Evolutionary conservation across 2,797 vertebrate genomes (phyloP).

Genomic region (Esox lucius): DNA sequence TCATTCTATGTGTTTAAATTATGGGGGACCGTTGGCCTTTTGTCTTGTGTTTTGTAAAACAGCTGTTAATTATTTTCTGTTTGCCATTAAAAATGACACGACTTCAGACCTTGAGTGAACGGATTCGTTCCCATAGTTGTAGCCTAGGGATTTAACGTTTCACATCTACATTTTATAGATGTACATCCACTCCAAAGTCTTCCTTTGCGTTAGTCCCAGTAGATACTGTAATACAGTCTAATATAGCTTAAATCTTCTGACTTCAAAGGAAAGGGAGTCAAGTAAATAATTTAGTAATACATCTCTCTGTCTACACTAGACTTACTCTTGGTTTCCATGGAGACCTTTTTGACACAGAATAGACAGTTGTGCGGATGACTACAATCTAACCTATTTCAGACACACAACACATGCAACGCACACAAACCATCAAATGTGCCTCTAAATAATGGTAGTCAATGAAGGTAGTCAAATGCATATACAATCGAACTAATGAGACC

Average conservation of each 20-base stretch:
- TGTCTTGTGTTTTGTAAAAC: conserved; percentile 73
- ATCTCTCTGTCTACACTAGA: conserved; percentile 12
- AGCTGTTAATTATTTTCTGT: neutral
- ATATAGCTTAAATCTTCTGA: neutral
- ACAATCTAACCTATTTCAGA: neutral
- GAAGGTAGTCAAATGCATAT: neutral
- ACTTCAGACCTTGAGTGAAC: neutral
- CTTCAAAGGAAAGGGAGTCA: neutral
- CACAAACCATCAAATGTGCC: neutral
- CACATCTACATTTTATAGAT: neutral
- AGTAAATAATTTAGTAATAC: conserved; percentile 15
- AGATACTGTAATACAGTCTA: neutral
- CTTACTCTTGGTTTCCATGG: conserved; percentile 14
- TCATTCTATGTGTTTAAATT: conserved; percentile 90
- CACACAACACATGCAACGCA: too few relatives aligned
- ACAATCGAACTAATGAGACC: conserved; percentile 31
- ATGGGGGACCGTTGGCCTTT: conserved; percentile 85
- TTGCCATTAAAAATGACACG: neutral
- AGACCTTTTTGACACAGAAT: neutral
- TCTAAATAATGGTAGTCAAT: neutral
- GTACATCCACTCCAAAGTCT: neutral
- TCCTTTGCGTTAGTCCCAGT: neutral
- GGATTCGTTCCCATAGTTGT: neutral
- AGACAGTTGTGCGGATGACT: neutral
- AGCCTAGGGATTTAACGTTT: neutral